phyloP scores from a whole-genome alignment of 2,113 vertebrate species.

The Pagrus major region DNA sequence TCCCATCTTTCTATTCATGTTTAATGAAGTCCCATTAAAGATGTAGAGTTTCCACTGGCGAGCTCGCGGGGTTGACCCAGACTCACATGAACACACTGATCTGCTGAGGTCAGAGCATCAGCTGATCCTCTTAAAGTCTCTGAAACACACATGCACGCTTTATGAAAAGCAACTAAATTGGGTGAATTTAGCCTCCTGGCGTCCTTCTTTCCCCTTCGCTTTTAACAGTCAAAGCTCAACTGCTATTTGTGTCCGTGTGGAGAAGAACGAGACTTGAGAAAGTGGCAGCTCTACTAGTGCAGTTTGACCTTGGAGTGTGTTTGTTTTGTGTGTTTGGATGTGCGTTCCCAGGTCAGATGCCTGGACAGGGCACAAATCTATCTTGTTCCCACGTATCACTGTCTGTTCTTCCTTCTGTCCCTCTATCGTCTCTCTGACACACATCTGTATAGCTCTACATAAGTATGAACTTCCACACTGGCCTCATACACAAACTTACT shows the following conservation, averaged over 20 bases:
- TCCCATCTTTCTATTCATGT: conserved; percentile 72
- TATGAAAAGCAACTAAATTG: neutral
- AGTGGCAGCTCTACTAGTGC: neutral
- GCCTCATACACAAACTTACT: neutral
- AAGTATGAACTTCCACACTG: neutral
- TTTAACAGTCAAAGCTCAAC: neutral
- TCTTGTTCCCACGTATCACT: conserved; percentile 17
- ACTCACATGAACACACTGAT: conserved; percentile 46
- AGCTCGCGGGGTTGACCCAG: conserved; percentile 72
- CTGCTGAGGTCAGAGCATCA: conserved; percentile 20
- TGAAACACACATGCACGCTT: neutral
- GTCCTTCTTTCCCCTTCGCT: no score
- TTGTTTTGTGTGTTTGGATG: neutral
- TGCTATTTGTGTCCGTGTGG: neutral
- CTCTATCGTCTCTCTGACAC: neutral
- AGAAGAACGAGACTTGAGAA: neutral
- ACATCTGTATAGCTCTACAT: neutral
- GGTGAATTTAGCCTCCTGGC: neutral
- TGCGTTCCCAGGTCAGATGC: conserved; percentile 8
- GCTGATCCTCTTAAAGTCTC: conserved; percentile 13
- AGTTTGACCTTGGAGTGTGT: conserved; percentile 9
- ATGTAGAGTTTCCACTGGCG: conserved; percentile 85
- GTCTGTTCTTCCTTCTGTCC: neutral
- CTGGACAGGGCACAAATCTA: neutral
- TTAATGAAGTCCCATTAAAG: conserved; percentile 85